Evolutionary conservation across 2,888 invertebrate species (phyloP).

Genomic region (Petrolisthes manimaculis): DNA sequence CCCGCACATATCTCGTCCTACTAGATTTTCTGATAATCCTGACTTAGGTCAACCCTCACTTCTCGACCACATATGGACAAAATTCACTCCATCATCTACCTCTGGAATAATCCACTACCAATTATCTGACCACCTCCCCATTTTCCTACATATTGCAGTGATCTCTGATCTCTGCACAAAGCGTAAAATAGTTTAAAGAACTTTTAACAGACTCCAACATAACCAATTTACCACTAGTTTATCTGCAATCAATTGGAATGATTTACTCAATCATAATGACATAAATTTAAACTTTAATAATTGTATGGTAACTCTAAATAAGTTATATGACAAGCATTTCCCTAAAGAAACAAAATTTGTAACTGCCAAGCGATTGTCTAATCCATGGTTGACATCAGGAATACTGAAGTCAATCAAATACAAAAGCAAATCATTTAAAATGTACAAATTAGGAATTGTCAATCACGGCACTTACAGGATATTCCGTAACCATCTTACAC

Average conservation of each 20-base stretch:
- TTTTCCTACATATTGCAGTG: background rate
- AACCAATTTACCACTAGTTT: too few species aligned
- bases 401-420: conserved; percentile 1
- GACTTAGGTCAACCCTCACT: background rate
- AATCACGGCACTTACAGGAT: background rate
- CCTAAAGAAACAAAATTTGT: too few species aligned
- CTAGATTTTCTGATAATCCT: background rate
- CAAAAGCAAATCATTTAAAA: background rate
- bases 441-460: background rate
- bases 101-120: background rate
- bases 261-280: too few species aligned
- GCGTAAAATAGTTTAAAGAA: background rate
- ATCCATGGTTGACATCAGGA: background rate
- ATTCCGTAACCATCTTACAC: too few species aligned
- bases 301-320: background rate
- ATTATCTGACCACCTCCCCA: background rate
- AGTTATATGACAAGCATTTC: background rate
- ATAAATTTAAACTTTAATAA: background rate
- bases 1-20: background rate
- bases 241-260: too few species aligned
- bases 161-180: background rate
- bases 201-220: too few species aligned
- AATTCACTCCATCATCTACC: background rate
- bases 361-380: too few species aligned
- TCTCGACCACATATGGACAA: background rate